Evolutionary conservation across 2,888 invertebrate species (phyloP).

Genomic region (Noctua janthina): DNA sequence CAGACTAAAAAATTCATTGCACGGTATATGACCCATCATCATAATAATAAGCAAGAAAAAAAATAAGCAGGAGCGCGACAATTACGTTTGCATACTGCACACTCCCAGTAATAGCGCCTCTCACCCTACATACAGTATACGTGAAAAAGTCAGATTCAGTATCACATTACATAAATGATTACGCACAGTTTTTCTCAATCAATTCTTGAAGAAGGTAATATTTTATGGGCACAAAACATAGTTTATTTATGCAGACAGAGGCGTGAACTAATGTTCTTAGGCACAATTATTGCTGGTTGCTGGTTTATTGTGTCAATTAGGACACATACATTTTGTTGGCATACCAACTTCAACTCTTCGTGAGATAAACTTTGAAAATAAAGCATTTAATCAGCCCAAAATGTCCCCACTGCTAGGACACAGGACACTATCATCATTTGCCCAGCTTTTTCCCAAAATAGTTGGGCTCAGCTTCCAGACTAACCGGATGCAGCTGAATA

Average conservation of each 20-base stretch:
- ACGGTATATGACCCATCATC: neutral
- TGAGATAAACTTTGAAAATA: neutral
- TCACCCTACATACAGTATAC: slow-evolving; percentile 43
- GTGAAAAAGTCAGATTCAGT: slow-evolving; percentile 36
- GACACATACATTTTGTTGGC: neutral
- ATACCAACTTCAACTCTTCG: neutral
- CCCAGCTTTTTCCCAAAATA: no score
- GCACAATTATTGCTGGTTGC: no score
- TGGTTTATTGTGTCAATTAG: no score
- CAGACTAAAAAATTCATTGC: neutral
- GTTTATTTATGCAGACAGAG: slow-evolving; percentile 25
- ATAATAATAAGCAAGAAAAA: neutral
- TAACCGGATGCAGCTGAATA: no score
- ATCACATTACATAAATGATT: slow-evolving; percentile 60
- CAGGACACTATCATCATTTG: no score
- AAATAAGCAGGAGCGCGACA: neutral
- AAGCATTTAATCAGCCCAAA: neutral
- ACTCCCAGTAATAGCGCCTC: slow-evolving; percentile 9
- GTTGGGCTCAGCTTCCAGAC: no score
- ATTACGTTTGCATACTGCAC: neutral
- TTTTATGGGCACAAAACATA: slow-evolving; percentile 27
- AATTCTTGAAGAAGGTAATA: slow-evolving; percentile 37
- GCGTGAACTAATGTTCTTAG: slow-evolving; percentile 31
- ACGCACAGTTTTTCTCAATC: slow-evolving; percentile 43
- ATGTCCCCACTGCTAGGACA: neutral